phyloP scores from a whole-genome alignment of 2,797 vertebrate genomes.

The Oreochromis grahami region DNA sequence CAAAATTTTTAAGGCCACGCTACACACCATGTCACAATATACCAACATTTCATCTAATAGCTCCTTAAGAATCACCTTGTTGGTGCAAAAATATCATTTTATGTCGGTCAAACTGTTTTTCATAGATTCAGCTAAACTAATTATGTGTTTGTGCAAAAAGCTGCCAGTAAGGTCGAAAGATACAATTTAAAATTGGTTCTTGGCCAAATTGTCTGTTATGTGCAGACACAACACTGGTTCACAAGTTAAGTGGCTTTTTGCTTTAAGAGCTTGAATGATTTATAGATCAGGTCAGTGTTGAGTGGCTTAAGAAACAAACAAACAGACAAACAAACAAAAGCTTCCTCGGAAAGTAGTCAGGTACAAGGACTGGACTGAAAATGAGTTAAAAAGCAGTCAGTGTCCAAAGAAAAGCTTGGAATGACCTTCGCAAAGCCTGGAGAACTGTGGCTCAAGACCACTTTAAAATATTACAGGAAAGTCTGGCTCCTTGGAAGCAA shows the following conservation, averaged over 20 bases:
- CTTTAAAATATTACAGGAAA: neutral
- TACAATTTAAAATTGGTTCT: neutral
- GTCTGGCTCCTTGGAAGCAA: neutral
- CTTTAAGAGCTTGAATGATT: neutral
- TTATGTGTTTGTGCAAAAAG: neutral
- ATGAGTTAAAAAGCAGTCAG: neutral
- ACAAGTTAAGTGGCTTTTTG: neutral
- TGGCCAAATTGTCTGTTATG: neutral
- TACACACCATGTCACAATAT: neutral
- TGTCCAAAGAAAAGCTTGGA: neutral
- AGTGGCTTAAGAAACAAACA: neutral
- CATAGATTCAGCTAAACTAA: neutral
- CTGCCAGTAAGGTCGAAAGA: neutral
- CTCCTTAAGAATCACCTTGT: neutral
- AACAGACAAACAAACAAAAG: neutral
- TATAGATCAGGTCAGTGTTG: neutral
- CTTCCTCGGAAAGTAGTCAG: neutral
- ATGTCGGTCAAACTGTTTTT: neutral
- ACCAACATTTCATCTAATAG: neutral
- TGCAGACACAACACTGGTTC: neutral
- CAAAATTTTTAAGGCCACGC: neutral
- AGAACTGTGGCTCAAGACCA: neutral
- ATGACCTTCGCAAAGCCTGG: neutral
- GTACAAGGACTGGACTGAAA: neutral
- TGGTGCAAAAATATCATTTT: neutral